Percentiles rank a stretch among this genome's conserved stretches.
phyloP scores from a whole-genome alignment of 2,113 vertebrate genomes.

The Gymnorhina tibicen region DNA sequence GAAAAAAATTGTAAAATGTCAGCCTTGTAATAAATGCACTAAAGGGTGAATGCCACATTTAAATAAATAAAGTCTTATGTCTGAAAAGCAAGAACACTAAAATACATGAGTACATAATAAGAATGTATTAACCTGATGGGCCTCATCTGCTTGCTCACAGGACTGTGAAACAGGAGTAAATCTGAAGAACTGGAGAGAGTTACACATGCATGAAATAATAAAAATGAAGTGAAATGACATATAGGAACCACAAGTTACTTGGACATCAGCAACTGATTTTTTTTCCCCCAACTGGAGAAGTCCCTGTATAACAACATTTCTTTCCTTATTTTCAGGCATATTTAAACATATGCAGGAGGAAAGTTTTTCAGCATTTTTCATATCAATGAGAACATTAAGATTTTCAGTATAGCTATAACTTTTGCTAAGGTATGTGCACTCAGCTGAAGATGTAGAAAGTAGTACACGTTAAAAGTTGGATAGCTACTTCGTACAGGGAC shows the following conservation, averaged over 20 bases:
- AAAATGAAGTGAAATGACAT: background rate
- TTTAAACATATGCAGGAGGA: background rate
- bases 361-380: background rate
- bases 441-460: background rate
- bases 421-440: background rate
- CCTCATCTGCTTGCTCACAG: background rate
- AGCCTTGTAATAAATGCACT: constrained; percentile 43
- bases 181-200: background rate
- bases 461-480: background rate
- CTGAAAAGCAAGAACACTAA: constrained; percentile 37
- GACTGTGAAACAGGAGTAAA: background rate
- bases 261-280: background rate
- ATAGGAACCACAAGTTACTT: background rate
- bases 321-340: background rate
- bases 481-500: background rate
- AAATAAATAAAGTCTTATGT: constrained; percentile 53
- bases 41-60: constrained; percentile 55
- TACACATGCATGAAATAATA: background rate
- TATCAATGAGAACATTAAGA: background rate
- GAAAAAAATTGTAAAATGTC: constrained; percentile 35
- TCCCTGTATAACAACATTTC: background rate
- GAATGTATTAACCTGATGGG: constrained; percentile 29
- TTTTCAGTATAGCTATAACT: background rate
- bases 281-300: background rate
- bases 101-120: background rate